phyloP scores from a whole-genome alignment of 2,113 vertebrate species.

The Trichomycterus rosablanca region DNA sequence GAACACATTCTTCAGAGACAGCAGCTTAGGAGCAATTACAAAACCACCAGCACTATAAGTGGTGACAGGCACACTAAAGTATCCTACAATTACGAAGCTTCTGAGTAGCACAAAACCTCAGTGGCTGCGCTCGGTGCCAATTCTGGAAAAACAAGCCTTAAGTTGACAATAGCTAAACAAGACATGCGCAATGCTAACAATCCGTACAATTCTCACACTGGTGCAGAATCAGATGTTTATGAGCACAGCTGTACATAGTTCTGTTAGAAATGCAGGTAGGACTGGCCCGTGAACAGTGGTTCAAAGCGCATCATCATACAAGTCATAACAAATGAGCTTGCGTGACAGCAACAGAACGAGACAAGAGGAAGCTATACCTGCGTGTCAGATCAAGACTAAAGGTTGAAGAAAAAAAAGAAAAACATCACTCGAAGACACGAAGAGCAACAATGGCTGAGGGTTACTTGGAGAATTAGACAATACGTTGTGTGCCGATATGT shows the following conservation, averaged over 20 bases:
- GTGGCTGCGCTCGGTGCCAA: conserved; percentile 13
- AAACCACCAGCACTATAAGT: conserved; percentile 23
- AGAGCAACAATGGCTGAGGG: conserved; percentile 3
- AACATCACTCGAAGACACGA: neutral
- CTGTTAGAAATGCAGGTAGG: neutral
- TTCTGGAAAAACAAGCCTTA: conserved; percentile 25
- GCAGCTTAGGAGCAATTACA: conserved; percentile 9
- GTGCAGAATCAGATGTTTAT: conserved; percentile 6
- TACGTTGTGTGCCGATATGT: neutral
- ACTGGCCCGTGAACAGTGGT: conserved; percentile 3
- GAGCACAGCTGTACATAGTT: neutral
- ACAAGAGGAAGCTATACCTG: conserved; percentile 24
- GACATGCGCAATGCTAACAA: neutral
- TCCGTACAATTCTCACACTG: neutral
- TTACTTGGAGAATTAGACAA: neutral
- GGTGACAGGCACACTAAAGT: conserved; percentile 39
- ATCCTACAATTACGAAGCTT: conserved; percentile 37
- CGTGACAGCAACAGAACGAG: conserved; percentile 41
- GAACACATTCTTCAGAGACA: neutral
- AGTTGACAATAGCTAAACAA: neutral
- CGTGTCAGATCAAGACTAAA: conserved; percentile 29
- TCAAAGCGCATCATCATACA: neutral
- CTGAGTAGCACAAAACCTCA: conserved; percentile 16
- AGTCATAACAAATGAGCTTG: conserved; percentile 40
- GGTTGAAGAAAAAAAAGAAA: conserved; percentile 19